Percentiles rank a stretch among this genome's conserved stretches.
Evolutionary conservation across 2,113 vertebrate genomes (phyloP).

Genomic region (Callopanchax toddi): DNA sequence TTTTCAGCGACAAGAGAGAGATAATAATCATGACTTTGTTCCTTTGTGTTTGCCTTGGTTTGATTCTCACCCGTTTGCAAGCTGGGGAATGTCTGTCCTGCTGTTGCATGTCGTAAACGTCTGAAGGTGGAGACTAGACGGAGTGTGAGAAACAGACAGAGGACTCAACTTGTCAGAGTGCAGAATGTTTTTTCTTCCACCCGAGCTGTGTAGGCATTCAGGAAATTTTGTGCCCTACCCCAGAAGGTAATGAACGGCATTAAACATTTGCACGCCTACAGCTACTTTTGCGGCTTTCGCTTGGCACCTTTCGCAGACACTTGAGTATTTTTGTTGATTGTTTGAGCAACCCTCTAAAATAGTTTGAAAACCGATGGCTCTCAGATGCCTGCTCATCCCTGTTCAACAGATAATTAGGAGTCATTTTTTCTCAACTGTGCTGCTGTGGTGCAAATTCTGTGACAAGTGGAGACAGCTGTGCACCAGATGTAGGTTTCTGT

Average conservation of each 20-base stretch:
- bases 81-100: conserved; percentile 64
- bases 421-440: conserved; percentile 14
- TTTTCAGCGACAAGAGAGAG: conserved; percentile 3
- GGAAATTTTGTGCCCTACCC: conserved; percentile 46
- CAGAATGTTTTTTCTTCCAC: conserved; percentile 34
- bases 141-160: conserved; percentile 35
- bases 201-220: conserved; percentile 19
- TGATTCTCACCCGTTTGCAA: conserved; percentile 22
- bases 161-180: conserved; percentile 27
- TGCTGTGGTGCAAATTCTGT: background rate
- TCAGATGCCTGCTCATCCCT: conserved; percentile 5
- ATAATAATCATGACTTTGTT: conserved; percentile 38
- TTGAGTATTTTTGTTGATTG: background rate
- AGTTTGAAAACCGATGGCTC: background rate
- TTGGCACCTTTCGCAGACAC: background rate
- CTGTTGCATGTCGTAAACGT: conserved; percentile 50
- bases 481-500: conserved; percentile 14
- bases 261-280: conserved; percentile 12
- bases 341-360: conserved; percentile 6
- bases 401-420: conserved; percentile 3
- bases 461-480: conserved; percentile 18
- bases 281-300: conserved; percentile 11
- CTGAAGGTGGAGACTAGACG: conserved; percentile 8
- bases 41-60: conserved; percentile 15
- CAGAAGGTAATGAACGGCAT: conserved; percentile 4